Evolutionary conservation across 2,797 vertebrate species (phyloP), one percentile per base, ranked within the genome.

Genomic region (Cossypha niveicapilla): DNA sequence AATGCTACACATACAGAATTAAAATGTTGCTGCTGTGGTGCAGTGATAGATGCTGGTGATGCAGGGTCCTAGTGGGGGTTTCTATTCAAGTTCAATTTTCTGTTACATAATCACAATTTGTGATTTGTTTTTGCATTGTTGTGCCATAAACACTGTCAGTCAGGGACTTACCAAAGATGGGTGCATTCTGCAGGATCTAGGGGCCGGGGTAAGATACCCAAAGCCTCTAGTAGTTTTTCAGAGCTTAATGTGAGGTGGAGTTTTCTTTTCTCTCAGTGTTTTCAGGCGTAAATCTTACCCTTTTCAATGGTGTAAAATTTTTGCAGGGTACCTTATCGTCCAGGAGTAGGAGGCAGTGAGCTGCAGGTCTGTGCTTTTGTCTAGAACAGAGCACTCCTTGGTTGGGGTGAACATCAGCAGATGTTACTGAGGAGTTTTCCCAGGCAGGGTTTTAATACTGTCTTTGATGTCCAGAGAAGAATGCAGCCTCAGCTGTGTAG

Each of bases 81-180:
- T 92, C 30, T 57, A n/a, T 45, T 45, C 44, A 45, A 45, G 30
- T 44, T 87, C 13, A 15, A 0, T 82, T 82, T 90, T 44, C 63
- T 74, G 11, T 67, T 86, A 37, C 10, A 14, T 7, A 39, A 12
- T 47, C 48, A 10, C 35, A 32, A 63, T 84, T 24, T 50, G 50
- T 66, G 42, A 16, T 67, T 6, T 54, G 6, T 17, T 72, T 68
- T 68, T 54, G 9, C 9, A 2, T 30, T n/a, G 21, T 7, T 86
- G 35, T 58, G 50, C 65, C 0, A 0, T 19, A 45, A 30, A 41
- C 47, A 17, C 61, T 2, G 1, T 30, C 61, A 56, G 35, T 34
- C 62, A 34, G 32, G 42, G 73, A 30, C 37, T 83, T 86, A 37
- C 0, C 42, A 15, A 72, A 34, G 25, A 9, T 54, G 30, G 25